phyloP scores from a whole-genome alignment of 2,113 vertebrate genomes.

The Excalfactoria chinensis region DNA sequence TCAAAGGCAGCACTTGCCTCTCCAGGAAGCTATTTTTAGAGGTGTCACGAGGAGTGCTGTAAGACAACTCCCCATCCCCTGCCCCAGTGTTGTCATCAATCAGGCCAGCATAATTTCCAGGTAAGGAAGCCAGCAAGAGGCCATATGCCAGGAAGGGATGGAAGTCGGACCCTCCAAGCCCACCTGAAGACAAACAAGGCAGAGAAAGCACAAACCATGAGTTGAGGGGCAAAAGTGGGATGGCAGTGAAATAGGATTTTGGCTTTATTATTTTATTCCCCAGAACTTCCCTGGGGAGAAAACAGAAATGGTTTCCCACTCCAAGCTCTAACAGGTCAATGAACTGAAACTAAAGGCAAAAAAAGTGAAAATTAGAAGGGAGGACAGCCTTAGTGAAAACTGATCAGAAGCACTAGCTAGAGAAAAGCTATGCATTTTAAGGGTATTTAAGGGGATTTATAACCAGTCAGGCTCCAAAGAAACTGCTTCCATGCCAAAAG shows the following conservation, averaged over 20 bases:
- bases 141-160: background rate
- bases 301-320: background rate
- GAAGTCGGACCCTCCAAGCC: background rate
- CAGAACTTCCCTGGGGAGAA: background rate
- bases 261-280: background rate
- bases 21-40: background rate
- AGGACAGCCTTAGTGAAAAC: background rate
- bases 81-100: background rate
- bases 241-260: background rate
- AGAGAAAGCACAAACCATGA: background rate
- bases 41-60: background rate
- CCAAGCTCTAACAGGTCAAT: background rate
- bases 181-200: rapidly evolving
- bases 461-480: background rate
- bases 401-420: background rate
- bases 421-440: background rate
- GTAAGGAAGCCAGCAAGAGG: background rate
- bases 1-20: background rate
- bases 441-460: background rate
- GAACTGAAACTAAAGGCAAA: background rate
- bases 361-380: background rate
- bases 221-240: background rate
- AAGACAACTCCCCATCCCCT: background rate
- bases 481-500: background rate
- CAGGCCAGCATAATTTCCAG: background rate